Base-by-base conservation (phyloP, 1,140 invertebrate species). In the Eciton burchellii region DNA sequence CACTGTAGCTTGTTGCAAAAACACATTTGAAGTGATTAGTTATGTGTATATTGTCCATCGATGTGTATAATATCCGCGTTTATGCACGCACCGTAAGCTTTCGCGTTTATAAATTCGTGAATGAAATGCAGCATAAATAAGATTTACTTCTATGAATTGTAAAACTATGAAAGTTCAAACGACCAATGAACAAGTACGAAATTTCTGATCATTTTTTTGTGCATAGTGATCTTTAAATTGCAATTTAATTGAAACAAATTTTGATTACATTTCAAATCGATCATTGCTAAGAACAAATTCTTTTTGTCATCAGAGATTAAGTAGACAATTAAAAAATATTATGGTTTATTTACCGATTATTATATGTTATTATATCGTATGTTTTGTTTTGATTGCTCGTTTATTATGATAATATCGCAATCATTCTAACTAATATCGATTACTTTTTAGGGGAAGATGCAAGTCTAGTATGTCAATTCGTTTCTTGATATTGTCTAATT, bases 1-100 rank as follows among this genome's bases (percentile, higher is more conserved):
- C 63, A 68, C 12, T 68, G 56, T 63, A 70, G 35, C 56, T 29
- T 68, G 16, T 79, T 79, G 63, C 63, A 57, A 49, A 68, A 79
- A 57, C 12, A 29, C 63, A 21, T 24, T 79, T 21, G 21, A 56
- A 56, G 49, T 77, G 49, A 77, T 21, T 21, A 56, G 21, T 49
- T 49, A n/a, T 79, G 35, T 79, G 35, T 70, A 57, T 56, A 76
- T 26, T 79, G 21, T 70, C 29, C 43, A 76, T 26, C 63, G 63
- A n/a, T 9, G 41, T 35, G 47, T 21, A 70, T 35, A 57, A 68
- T 43, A 56, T 26, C 21, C 41, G 56, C 21, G 29, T 35, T 65
- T 29, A 62, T 14, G 68, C 35, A 57, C 49, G 74, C 35, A 45
- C n/a, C 35, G 35, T n/a, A 68, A 63, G n/a, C 49, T 79, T 63